phyloP scores from a whole-genome alignment of 2,888 invertebrate species.

The Calameuta pallipes region DNA sequence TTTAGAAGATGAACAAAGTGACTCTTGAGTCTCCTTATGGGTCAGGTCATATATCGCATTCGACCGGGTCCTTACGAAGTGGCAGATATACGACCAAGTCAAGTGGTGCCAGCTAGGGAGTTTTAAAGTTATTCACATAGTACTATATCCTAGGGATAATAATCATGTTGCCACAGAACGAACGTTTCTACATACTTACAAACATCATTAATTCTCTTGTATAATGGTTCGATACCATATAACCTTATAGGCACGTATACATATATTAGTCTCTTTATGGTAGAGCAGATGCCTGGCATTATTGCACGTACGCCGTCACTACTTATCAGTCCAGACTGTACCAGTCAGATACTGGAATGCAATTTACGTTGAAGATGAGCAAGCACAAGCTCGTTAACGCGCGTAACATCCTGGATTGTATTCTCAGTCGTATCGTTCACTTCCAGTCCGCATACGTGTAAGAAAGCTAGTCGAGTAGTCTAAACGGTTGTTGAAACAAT shows the following conservation, averaged over 20 bases:
- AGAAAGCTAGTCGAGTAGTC: neutral
- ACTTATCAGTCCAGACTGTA: slow-evolving; percentile 3
- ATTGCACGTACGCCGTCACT: neutral
- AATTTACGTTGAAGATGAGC: slow-evolving; percentile 5
- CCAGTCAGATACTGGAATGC: slow-evolving; percentile 7
- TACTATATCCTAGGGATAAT: neutral
- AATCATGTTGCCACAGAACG: neutral
- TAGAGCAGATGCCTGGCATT: neutral
- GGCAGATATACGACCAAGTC: neutral
- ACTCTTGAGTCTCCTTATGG: slow-evolving; percentile 28
- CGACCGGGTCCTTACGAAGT: neutral
- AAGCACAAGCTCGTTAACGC: slow-evolving; percentile 1
- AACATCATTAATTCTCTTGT: neutral
- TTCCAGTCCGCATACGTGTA: neutral
- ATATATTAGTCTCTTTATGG: neutral
- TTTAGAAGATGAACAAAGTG: neutral
- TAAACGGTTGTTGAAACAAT: neutral
- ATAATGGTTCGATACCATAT: neutral
- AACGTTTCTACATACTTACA: neutral
- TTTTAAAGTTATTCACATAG: neutral
- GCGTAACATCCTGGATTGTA: slow-evolving; percentile 2
- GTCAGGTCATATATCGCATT: slow-evolving; percentile 7
- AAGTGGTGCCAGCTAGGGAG: neutral
- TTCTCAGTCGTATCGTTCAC: slow-evolving; percentile 6
- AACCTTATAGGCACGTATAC: neutral